Evolutionary conservation across 2,797 vertebrate genomes (phyloP).

Genomic region (Halcyon leucocephala): DNA sequence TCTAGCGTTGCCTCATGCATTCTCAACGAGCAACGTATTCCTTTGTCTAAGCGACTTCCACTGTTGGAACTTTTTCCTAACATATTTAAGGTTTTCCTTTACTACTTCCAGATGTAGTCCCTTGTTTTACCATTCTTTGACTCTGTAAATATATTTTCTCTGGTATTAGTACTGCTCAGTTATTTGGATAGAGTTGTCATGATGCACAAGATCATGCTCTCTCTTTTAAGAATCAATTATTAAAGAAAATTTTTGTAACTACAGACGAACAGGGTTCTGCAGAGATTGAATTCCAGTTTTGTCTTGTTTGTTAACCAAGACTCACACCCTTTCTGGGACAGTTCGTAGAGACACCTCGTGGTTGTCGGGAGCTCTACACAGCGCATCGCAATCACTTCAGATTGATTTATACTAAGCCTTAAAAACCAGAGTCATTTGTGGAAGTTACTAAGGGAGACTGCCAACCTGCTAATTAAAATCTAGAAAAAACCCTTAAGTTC

Average conservation of each 20-base stretch:
- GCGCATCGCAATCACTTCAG: rapidly evolving
- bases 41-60: conserved; percentile 63
- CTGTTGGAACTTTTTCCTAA: conserved; percentile 58
- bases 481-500: background rate
- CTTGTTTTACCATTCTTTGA: conserved; percentile 51
- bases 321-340: background rate
- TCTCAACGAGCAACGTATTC: conserved; percentile 66
- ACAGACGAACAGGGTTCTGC: background rate
- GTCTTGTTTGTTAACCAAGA: background rate
- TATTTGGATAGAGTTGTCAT: conserved; percentile 16
- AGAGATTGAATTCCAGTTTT: background rate
- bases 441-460: background rate
- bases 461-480: conserved; percentile 23
- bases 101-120: conserved; percentile 69
- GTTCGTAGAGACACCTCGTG: conserved; percentile 51
- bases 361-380: conserved; percentile 27
- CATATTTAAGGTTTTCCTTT: conserved; percentile 71
- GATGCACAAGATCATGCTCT: conserved; percentile 13
- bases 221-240: background rate
- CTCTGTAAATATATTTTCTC: conserved; percentile 49
- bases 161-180: background rate
- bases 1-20: conserved; percentile 63
- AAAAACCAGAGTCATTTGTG: background rate
- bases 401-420: conserved; percentile 7
- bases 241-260: background rate